phyloP scores from a whole-genome alignment of 2,888 invertebrate species.

The Notocelia uddmanniana region DNA sequence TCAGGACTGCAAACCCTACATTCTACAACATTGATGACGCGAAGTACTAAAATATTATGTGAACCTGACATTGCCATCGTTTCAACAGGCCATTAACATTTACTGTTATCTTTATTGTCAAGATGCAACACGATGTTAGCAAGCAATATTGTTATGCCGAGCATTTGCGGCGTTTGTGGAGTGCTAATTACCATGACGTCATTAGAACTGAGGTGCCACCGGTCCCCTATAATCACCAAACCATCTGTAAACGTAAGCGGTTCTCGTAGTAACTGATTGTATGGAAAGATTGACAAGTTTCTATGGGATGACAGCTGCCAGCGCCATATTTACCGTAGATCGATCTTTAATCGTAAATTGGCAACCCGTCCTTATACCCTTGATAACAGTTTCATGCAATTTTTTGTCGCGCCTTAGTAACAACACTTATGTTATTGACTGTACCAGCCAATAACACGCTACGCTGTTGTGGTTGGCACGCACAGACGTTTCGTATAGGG shows the following conservation, averaged over 20 bases:
- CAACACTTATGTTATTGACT: background rate
- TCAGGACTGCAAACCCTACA: too few relatives aligned
- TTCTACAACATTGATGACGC: background rate
- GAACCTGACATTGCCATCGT: background rate
- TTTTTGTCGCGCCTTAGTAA: background rate
- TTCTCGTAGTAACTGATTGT: too few relatives aligned
- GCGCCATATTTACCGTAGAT: too few relatives aligned
- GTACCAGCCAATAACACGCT: background rate
- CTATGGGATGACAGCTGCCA: too few relatives aligned
- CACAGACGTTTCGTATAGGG: background rate
- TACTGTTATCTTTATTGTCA: conserved; percentile 5
- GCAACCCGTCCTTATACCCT: too few relatives aligned
- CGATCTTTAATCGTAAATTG: too few relatives aligned
- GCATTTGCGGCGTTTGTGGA: background rate
- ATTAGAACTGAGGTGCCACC: background rate
- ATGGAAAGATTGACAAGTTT: too few relatives aligned
- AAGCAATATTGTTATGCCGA: background rate
- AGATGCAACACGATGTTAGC: background rate
- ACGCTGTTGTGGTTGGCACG: too few relatives aligned
- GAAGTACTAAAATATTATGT: conserved; percentile 7
- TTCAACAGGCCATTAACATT: background rate
- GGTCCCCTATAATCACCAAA: background rate
- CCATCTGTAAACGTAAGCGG: too few relatives aligned
- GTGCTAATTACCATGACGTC: background rate
- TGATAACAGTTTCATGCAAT: background rate